Evolutionary conservation across 2,113 vertebrate genomes (phyloP).

Genomic region (Emydocephalus ijimae): DNA sequence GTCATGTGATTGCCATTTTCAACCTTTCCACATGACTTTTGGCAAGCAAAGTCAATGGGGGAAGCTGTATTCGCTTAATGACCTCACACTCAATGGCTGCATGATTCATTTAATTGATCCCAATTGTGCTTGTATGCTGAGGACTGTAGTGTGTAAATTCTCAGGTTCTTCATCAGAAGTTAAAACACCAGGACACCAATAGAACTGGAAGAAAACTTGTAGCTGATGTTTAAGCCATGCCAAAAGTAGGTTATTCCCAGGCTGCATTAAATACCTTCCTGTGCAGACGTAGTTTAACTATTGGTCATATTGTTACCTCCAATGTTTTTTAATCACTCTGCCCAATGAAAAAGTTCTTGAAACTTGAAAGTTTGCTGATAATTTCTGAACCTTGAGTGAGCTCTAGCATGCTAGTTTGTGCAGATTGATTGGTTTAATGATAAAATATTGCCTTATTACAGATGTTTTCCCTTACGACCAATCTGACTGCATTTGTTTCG

Average conservation of each 20-base stretch:
- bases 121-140: not conserved
- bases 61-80: no score
- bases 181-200: not conserved
- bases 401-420: not conserved
- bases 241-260: not conserved
- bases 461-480: not conserved
- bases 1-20: not conserved
- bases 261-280: not conserved
- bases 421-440: not conserved
- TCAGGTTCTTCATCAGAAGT: not conserved
- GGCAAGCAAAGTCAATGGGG: no score
- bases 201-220: not conserved
- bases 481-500: not conserved
- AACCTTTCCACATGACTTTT: not conserved
- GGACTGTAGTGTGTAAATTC: not conserved
- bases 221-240: not conserved
- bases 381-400: not conserved
- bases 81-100: not conserved
- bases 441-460: not conserved
- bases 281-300: not conserved
- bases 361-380: not conserved
- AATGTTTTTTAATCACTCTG: not conserved
- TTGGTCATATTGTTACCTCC: not conserved
- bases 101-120: not conserved
- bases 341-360: not conserved